These are phyloP conservation scores for Peromyscus attwateri DNA, from an alignment of 2,797 vertebrate genomes.

Conservation along the genomic window DNA sequence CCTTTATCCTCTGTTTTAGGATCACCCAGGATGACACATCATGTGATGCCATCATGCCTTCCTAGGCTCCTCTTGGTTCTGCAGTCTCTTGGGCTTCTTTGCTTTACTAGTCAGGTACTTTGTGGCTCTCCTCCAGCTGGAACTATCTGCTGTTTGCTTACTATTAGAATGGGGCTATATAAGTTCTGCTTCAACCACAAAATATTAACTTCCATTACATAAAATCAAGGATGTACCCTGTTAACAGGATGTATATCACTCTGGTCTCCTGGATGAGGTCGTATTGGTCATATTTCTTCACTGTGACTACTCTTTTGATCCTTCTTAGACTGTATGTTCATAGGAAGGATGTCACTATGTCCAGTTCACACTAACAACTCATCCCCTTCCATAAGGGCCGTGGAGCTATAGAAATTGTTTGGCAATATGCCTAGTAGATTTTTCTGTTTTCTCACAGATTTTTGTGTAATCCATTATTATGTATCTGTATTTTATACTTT, in stretches of 20 bases:
- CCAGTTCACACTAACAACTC: not conserved
- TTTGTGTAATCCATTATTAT: not conserved
- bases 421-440: not conserved
- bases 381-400: not conserved
- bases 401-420: not conserved
- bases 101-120: not conserved
- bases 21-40: not conserved
- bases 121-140: not conserved
- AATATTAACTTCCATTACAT: not conserved
- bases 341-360: not conserved
- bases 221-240: not conserved
- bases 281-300: not conserved
- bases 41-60: too few relatives aligned
- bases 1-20: not conserved
- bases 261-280: not conserved
- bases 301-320: not conserved
- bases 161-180: not conserved
- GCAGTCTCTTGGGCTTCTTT: not conserved
- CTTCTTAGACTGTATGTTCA: not conserved
- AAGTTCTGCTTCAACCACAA: not conserved
- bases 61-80: not conserved
- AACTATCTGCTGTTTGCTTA: not conserved
- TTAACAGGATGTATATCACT: too few relatives aligned
- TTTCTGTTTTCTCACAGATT: not conserved
- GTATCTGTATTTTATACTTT: not conserved